Evolutionary conservation across 2,888 invertebrate genomes (phyloP), one percentile per base, ranked within the genome.

Genomic region (Spilosoma lubricipeda): DNA sequence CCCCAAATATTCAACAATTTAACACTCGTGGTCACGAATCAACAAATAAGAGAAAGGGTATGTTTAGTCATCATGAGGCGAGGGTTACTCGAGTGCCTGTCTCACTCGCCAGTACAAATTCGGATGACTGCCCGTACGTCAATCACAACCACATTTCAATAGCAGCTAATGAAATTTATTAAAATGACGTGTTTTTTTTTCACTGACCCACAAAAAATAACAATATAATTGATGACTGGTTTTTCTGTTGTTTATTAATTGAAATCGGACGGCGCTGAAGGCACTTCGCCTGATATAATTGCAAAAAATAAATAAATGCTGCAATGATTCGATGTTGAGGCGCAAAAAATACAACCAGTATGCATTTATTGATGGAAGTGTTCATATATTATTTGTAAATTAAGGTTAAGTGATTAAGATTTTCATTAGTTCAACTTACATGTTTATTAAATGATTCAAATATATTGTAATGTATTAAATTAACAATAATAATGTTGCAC

Each of bases 71-170:
- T 86, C 84, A 85, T 85, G 86, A 88, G 87, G 86, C 86, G 76
- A 80, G 83, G 85, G 86, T 82, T 82, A 79, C 81, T 85, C 84
- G 75, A 92, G 89, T 89, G 89, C 87, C 86, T 89, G 83, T 73
- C 83, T 85, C 85, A 89, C 85, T 86, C 85, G 88, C 86, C 87
- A 87, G 90, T 88, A 93, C 91, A 93, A 93, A 93, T 93, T 94
- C 90, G 89, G 88, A 87, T 89, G 90, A 89, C 90, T 90, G 90
- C 86, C 88, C 86, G 86, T 87, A 88, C 88, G 90, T 89, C 90
- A 89, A 89, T 90, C 90, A 89, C 69, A 65, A 80, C 72, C 52
- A 72, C 77, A 82, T 82, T 82, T 87, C 88, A 89, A 90, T 89
- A 81, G 86, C 77, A 77, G 83, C 85, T 88, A 89, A 89, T 90